Evolutionary conservation across 2,797 vertebrate genomes (phyloP), one percentile per base, ranked within the genome.

Genomic region (Acrossocheilus fasciatus): DNA sequence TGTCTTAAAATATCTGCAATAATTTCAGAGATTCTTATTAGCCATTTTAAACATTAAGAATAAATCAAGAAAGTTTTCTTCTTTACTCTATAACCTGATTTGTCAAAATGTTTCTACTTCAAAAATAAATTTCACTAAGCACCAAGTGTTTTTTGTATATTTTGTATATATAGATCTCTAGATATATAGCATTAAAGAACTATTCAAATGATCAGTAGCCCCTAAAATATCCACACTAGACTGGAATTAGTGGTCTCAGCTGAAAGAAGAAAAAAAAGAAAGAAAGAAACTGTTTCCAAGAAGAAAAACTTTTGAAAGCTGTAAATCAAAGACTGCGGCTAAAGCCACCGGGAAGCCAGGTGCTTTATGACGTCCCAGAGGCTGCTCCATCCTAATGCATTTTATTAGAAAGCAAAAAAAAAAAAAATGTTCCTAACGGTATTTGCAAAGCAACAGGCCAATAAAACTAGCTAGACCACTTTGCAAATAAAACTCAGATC

Each of bases 401-500:
- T 89, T 92, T 91, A 92, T 91, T 78, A 76, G 43, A 59, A 72
- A 89, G 90, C 23, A n/a, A 57, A 90, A 91, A 88, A 93, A 92
- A 93, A 92, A 91, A 41, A 75, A 70, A 81, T 64, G 77, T 74
- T 88, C 87, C 90, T 92, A 91, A 75, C 92, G 92, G 86, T 91
- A 92, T 92, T 91, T 91, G 52, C 91, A 88, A 89, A 91, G 90
- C 47, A 86, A 90, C 87, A 86, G 87, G 89, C 90, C 89, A 91
- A 89, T 91, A 93, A 93, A 94, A 92, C 84, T 87, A 83, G 68
- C 86, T 88, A 92, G 84, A 91, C 85, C 88, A 89, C 90, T 90
- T 93, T 90, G 88, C 91, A 91, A 93, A 93, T 93, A 91, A 92
- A 94, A 92, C 87, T 89, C 85, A 90, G 90, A 90, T 89, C 39